Evolutionary conservation across 2,888 invertebrate species (phyloP).

Genomic region (Diarsia mendica): DNA sequence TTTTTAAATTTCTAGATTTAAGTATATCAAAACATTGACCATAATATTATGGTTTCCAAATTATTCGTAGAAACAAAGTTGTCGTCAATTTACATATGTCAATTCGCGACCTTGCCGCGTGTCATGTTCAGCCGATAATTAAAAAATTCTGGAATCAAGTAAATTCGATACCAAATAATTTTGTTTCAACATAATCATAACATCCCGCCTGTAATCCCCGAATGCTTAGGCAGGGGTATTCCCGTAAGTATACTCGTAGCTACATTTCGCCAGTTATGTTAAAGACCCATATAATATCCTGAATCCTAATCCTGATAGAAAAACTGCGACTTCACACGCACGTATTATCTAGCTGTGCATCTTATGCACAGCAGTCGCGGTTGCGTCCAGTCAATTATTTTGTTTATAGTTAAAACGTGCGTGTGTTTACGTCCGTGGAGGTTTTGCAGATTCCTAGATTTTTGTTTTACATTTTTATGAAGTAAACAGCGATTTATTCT

Average conservation of each 20-base stretch:
- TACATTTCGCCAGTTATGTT: no score
- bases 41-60: not conserved
- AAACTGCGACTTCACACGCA: no score
- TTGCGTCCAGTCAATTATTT: no score
- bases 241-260: no score
- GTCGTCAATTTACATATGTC: not conserved
- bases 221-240: no score
- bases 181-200: not conserved
- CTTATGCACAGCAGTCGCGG: no score
- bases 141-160: not conserved
- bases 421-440: not conserved
- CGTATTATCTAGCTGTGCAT: no score
- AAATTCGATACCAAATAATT: not conserved
- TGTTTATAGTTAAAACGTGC: not conserved
- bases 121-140: not conserved
- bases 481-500: not conserved
- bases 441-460: not conserved
- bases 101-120: not conserved
- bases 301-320: no score
- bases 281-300: no score
- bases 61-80: not conserved
- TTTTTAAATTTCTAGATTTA: not conserved
- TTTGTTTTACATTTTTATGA: not conserved
- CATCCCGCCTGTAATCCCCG: no score
- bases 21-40: not conserved